Evolutionary conservation across 1,140 invertebrate genomes (phyloP), one percentile per base, ranked within the genome.

Genomic region (Camponotus vicinus): DNA sequence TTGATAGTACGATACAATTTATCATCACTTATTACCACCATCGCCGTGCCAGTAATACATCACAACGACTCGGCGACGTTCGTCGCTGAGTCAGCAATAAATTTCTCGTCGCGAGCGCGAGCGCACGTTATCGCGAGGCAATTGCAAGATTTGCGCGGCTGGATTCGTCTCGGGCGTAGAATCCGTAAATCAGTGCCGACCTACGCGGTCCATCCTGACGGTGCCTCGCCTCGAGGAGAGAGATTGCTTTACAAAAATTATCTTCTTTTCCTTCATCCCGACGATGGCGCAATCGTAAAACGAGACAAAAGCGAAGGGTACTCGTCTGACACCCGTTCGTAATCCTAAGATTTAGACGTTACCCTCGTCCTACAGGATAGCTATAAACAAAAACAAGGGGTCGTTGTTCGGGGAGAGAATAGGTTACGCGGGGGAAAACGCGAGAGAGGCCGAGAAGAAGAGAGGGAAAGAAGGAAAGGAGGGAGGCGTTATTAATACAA

Each of bases 321-420:
- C 77, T 69, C 76, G 79, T 82, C 80, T 87, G 90, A 90, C 92
- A 91, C 84, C 87, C 84, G 91, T 91, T 89, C 88, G 88, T 93
- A 93, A 93, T 93, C 92, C 91, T 89, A 93, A 93, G 92, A 92
- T 93, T 92, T 93, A 92, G 88, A 78, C 78, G 88, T 91, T 52
- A 88, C 86, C 89, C 91, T 90, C 85, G 88, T 89, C 83, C 83
- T 89, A 80, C 80, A 69, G 87, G 70, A 88, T 91, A 64, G 89
- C 78, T 82, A 88, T 85, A 92, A 90, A 91, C 89, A 92, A 93
- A 92, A 92, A 92, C 85, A 90, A 90, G 78, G 88, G 88, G 78
- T 73, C 79, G 79, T 88, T 21, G 75, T 67, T 79, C 82, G 45
- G 52, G 27, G 78, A 89, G 67, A 88, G 87, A 88, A 91, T 89